phyloP scores from a whole-genome alignment of 2,113 vertebrate species.

The Ascaphus truei region DNA sequence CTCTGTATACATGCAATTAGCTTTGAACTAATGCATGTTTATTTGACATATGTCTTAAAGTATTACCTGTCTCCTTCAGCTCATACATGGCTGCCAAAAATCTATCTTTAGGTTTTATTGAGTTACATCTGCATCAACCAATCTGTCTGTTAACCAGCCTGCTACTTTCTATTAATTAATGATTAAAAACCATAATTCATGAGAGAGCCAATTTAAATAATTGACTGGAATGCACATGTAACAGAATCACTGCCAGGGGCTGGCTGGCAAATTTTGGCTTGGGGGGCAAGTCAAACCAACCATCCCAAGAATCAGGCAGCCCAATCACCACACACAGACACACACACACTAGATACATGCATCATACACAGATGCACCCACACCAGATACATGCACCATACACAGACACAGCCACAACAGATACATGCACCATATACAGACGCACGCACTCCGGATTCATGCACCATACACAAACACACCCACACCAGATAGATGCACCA shows the following conservation, averaged over 20 bases:
- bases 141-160: slow-evolving; percentile 9
- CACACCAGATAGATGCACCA: too few species aligned
- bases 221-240: slow-evolving; percentile 35
- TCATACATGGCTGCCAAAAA: slow-evolving; percentile 20
- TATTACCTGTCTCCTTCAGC: neutral
- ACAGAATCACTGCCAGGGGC: neutral
- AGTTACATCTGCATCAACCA: slow-evolving; percentile 34
- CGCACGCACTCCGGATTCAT: too few species aligned
- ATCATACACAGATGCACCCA: too few species aligned
- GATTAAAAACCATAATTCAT: slow-evolving; percentile 20
- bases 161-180: neutral
- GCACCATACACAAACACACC: too few species aligned
- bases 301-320: too few species aligned
- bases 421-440: too few species aligned
- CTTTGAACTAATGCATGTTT: slow-evolving; percentile 17
- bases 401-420: too few species aligned
- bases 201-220: slow-evolving; percentile 41
- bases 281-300: too few species aligned
- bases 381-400: too few species aligned
- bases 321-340: too few species aligned
- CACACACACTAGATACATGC: too few species aligned
- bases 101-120: slow-evolving; percentile 23
- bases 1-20: slow-evolving; percentile 2
- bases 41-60: slow-evolving; percentile 28
- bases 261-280: neutral